phyloP scores from a whole-genome alignment of 2,888 invertebrate genomes.

The Lucinisca nassula region DNA sequence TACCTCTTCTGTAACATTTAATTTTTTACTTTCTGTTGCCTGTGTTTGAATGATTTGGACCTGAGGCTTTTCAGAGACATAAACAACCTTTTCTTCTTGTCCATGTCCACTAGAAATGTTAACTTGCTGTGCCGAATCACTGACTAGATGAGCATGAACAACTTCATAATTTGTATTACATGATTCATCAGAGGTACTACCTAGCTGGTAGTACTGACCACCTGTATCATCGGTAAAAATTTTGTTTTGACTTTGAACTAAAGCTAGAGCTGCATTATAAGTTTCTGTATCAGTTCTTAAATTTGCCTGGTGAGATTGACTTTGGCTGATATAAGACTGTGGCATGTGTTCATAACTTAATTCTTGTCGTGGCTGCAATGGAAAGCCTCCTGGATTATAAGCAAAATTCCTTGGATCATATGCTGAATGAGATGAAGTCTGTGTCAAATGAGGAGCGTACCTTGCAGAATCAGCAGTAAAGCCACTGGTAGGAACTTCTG shows the following conservation, averaged over 20 bases:
- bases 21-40: neutral
- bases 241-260: slow-evolving; percentile 4
- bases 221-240: neutral
- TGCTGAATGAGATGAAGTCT: neutral
- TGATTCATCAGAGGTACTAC: neutral
- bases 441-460: neutral
- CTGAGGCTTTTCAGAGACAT: neutral
- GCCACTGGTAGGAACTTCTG: neutral
- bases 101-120: neutral
- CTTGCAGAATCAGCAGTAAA: neutral
- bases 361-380: neutral
- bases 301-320: neutral
- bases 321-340: neutral
- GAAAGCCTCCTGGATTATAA: neutral
- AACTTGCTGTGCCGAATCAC: neutral
- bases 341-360: neutral
- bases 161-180: neutral
- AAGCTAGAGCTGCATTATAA: neutral
- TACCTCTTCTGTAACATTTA: neutral
- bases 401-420: neutral
- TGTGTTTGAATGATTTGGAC: neutral
- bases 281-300: neutral
- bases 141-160: neutral
- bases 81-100: neutral
- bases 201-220: neutral